phyloP scores from a whole-genome alignment of 2,113 vertebrate genomes.

The Scomber japonicus region DNA sequence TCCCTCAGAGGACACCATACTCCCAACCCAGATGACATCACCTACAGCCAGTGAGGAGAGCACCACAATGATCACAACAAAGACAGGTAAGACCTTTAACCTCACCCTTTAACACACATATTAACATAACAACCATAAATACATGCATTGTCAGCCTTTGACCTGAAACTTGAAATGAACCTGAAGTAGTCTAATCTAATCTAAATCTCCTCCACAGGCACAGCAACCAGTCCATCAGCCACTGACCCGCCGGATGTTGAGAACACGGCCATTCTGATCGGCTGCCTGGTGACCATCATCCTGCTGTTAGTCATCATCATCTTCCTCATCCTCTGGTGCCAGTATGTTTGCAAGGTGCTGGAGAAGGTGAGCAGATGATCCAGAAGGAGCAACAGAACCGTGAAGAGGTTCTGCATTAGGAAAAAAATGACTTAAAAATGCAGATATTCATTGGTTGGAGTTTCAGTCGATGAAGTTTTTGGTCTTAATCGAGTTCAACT shows the following conservation, averaged over 20 bases:
- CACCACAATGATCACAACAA: constrained; percentile 41
- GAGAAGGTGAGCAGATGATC: constrained; percentile 87
- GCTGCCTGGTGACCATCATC: constrained; percentile 94
- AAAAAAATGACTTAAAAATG: no score
- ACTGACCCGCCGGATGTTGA: constrained; percentile 80
- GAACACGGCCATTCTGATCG: constrained; percentile 89
- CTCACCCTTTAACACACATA: not conserved
- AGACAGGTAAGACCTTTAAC: constrained; percentile 57
- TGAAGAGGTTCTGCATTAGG: no score
- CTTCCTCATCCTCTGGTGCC: constrained; percentile 92
- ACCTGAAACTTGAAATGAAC: not conserved
- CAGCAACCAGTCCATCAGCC: constrained; percentile 75
- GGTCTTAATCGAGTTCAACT: no score
- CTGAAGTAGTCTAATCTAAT: not conserved
- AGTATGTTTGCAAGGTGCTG: constrained; percentile 91
- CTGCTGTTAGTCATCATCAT: constrained; percentile 91
- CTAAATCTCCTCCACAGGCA: constrained; percentile 16
- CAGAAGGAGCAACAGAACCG: no score
- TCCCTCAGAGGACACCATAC: constrained; percentile 80
- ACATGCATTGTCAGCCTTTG: no score
- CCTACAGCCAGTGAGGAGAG: constrained; percentile 5
- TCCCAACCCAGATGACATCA: constrained; percentile 79
- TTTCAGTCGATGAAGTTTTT: no score
- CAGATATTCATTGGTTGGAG: no score
- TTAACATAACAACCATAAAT: no score